Percentiles rank a stretch among this genome's conserved stretches.
phyloP scores from a whole-genome alignment of 2,888 invertebrate genomes.

The Eupithecia vulgata region DNA sequence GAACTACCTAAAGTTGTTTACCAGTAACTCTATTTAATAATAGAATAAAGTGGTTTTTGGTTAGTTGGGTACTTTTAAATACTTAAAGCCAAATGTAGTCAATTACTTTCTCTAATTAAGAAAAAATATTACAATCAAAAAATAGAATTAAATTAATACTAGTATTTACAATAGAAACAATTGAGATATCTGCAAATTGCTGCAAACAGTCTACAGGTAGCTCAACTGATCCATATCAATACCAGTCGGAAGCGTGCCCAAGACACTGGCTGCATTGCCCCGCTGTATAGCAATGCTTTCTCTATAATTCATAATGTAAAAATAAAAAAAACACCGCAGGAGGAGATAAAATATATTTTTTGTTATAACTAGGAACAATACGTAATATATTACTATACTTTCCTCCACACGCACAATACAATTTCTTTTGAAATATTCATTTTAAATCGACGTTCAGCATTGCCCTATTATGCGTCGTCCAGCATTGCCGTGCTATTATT shows the following conservation, averaged over 20 bases:
- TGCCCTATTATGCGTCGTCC: background rate
- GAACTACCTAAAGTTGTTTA: background rate
- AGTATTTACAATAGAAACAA: too few relatives aligned
- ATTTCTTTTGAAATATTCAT: slow-evolving; percentile 30
- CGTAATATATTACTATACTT: background rate
- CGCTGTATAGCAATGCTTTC: too few relatives aligned
- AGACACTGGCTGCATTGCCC: too few relatives aligned
- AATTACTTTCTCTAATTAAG: too few relatives aligned
- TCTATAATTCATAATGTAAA: too few relatives aligned
- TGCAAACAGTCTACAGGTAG: too few relatives aligned
- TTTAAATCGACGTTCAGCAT: background rate
- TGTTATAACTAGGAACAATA: background rate
- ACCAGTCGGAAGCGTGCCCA: too few relatives aligned
- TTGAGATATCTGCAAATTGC: too few relatives aligned
- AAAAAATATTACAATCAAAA: too few relatives aligned
- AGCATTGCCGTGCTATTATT: slow-evolving; percentile 6
- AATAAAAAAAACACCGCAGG: too few relatives aligned
- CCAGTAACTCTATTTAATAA: background rate
- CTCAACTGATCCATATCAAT: too few relatives aligned
- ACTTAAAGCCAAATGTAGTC: background rate
- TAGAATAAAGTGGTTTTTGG: background rate
- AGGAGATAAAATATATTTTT: background rate
- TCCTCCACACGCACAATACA: slow-evolving; percentile 14
- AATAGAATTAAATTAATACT: too few relatives aligned
- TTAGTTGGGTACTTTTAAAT: background rate